Conservation (phyloP, 2,888 invertebrate genomes). For the Drosophila monieri region DNA sequence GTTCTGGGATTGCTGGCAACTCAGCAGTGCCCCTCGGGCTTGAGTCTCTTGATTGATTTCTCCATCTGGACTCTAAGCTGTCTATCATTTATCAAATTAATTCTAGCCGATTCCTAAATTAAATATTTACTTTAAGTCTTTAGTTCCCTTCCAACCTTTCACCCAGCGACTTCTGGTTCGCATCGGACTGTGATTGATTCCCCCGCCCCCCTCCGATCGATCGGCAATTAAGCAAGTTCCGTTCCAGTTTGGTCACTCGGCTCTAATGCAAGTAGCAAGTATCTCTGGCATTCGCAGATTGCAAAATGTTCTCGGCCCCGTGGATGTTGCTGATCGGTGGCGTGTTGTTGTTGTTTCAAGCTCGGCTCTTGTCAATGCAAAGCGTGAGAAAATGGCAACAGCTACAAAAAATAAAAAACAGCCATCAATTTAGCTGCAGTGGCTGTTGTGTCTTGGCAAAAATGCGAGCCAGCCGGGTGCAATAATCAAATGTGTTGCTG, state of each 20-base stretch:
- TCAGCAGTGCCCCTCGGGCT: constrained; percentile 2
- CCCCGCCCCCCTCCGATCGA: not conserved
- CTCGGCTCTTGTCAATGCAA: constrained; percentile 66
- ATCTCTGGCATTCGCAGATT: constrained; percentile 66
- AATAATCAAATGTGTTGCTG: constrained; percentile 54
- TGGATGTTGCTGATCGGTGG: constrained; percentile 11
- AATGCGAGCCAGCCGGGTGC: constrained; percentile 49
- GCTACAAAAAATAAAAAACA: constrained; percentile 32
- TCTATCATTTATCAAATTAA: constrained; percentile 21
- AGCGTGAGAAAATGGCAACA: constrained; percentile 66
- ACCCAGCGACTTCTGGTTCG: not conserved
- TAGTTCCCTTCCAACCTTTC: not conserved
- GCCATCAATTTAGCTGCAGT: constrained; percentile 55
- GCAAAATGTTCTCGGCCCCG: constrained; percentile 65
- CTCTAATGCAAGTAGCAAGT: constrained; percentile 53
- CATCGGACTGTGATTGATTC: not conserved
- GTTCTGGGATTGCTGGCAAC: not conserved
- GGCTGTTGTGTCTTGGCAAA: constrained; percentile 50
- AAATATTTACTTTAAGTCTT: not conserved
- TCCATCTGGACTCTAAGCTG: not conserved
- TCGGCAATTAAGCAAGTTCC: constrained; percentile 73
- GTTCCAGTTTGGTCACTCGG: constrained; percentile 66
- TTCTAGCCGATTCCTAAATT: not conserved
- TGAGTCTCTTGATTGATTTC: constrained; percentile 24
- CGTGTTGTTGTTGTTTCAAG: too few species aligned